Evolutionary conservation across 2,113 vertebrate genomes (phyloP), one percentile per base, ranked within the genome.

Genomic region (Hirundichthys speculiger): DNA sequence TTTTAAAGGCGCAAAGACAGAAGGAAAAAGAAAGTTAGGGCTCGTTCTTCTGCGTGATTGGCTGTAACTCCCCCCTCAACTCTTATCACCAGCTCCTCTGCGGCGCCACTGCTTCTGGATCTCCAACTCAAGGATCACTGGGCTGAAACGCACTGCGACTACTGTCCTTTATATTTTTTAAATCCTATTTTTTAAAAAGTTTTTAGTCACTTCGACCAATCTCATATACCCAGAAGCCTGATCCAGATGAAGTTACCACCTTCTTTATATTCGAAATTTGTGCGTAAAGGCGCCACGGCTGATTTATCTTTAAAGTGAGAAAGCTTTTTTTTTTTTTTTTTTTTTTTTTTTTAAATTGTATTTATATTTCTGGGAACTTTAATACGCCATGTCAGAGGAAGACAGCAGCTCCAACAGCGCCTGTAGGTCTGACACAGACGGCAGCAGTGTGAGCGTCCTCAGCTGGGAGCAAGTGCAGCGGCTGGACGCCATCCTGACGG

Each of bases 391-490:
- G 97, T 95, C 95, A 57, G 96, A 96, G 64, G 94, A 94, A 48
- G 92, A 91, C 52, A 39, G 68, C 88, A 91, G 89, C 55, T 94
- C 81, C 49, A 92, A 91, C n/a, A n/a, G n/a, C n/a, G n/a, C n/a
- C n/a, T n/a, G n/a, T n/a, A n/a, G n/a, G n/a, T n/a, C n/a, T n/a
- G n/a, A n/a, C n/a, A n/a, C n/a, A n/a, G n/a, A n/a, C 51, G 40
- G 69, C 88, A 90, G 88, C 52, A 94, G 93, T 72, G 94, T 94
- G 50, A 98, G 96, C 65, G 96, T 98, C 65, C 93, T 99, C 64
- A 95, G 65, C 91, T 99, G 97, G 97, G 96, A 97, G 87, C 97
- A 98, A 94, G 97, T 99, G 94, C 97, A 95, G 91, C 93, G 98
- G 3, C 86, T 99, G 89, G 96, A 99, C 89, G 90, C 93, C 75